phyloP scores from a whole-genome alignment of 2,797 vertebrate species.

The Coregonus sp. region DNA sequence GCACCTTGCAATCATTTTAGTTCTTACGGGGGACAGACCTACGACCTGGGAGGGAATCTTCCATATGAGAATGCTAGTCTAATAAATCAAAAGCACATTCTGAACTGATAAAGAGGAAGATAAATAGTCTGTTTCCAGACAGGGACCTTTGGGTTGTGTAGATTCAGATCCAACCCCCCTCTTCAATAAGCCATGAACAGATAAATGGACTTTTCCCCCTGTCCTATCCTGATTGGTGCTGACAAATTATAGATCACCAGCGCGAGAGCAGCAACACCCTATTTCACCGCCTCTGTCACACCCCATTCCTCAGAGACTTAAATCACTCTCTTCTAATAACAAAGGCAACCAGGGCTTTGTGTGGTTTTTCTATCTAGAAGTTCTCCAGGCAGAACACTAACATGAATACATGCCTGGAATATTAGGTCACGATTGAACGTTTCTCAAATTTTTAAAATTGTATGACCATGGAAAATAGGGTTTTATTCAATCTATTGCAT shows the following conservation, averaged over 20 bases:
- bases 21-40: constrained; percentile 25
- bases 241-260: constrained; percentile 78
- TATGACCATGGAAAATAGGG: not conserved
- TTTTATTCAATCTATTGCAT: not conserved
- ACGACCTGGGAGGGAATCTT: constrained; percentile 40
- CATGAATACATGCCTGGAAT: constrained; percentile 15
- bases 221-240: constrained; percentile 72
- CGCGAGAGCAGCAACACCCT: constrained; percentile 60
- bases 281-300: constrained; percentile 68
- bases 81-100: constrained; percentile 74
- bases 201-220: constrained; percentile 71
- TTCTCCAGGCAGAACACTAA: no score
- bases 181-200: constrained; percentile 32
- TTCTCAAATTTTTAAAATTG: no score
- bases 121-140: constrained; percentile 68
- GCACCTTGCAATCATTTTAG: constrained; percentile 18
- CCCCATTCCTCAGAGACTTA: constrained; percentile 55
- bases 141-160: constrained; percentile 60
- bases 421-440: no score
- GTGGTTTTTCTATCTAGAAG: constrained; percentile 13
- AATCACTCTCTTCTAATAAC: constrained; percentile 56
- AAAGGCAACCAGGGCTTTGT: constrained; percentile 52
- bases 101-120: constrained; percentile 64
- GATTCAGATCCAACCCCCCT: constrained; percentile 59
- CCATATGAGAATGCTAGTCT: constrained; percentile 58